These are phyloP conservation scores for Chaitophorus viminalis DNA, from an alignment of 2,888 invertebrate species.

Conservation along the genomic window DNA sequence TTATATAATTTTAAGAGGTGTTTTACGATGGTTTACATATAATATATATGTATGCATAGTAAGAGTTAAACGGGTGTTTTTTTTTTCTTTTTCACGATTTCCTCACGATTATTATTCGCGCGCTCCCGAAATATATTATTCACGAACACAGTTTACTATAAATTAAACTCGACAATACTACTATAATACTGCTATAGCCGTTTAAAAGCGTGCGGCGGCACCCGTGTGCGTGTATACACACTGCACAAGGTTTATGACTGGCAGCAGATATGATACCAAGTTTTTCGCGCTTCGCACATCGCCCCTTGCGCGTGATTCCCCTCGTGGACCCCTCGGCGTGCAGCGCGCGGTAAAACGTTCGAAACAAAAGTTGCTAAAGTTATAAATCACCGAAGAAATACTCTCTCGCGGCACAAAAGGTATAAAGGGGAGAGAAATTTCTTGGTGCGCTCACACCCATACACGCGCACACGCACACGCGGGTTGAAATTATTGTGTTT, in stretches of 20 bases:
- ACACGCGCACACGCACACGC: neutral
- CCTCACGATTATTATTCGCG: no score
- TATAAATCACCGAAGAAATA: constrained; percentile 46
- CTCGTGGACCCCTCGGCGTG: neutral
- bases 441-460: neutral
- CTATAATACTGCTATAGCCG: neutral
- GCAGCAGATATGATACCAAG: constrained; percentile 46
- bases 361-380: constrained; percentile 41
- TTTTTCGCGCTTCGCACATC: constrained; percentile 22
- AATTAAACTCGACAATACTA: neutral
- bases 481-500: constrained; percentile 2
- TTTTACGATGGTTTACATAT: neutral
- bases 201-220: neutral
- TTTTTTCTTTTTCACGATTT: no score
- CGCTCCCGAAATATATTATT: no score
- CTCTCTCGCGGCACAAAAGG: constrained; percentile 1
- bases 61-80: no score
- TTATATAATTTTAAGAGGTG: constrained; percentile 2
- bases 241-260: constrained; percentile 26
- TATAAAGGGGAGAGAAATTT: neutral
- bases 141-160: neutral
- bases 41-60: no score
- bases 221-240: neutral
- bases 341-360: neutral
- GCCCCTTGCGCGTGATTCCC: neutral